These are phyloP conservation scores for Apis mellifera DNA, from an alignment of 1,140 invertebrate genomes.

Conservation along the genomic window Amel_HAv3.1 CM009939.2:11168501-11169000, in stretches of 20 bases:
- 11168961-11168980: no score
- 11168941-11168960: not conserved
- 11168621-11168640: slow-evolving; percentile 61
- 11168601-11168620: slow-evolving; percentile 62
- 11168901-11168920: not conserved
- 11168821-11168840: slow-evolving; percentile 18
- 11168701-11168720: slow-evolving; percentile 64
- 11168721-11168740: slow-evolving; percentile 19
- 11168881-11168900: not conserved
- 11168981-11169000: no score
- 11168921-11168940: not conserved
- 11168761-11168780: slow-evolving; percentile 47
- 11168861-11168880: not conserved
- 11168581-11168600: not conserved
- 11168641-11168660: slow-evolving; percentile 55
- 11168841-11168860: not conserved
- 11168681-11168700: slow-evolving; percentile 51
- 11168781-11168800: not conserved
- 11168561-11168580: slow-evolving; percentile 5
- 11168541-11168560: slow-evolving; percentile 8
- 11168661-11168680: slow-evolving; percentile 56
- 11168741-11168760: slow-evolving; percentile 48
- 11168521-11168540: not conserved
- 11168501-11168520: no score
- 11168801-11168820: slow-evolving; percentile 10